Evolutionary conservation across 2,888 invertebrate genomes (phyloP).

Genomic region (Psylliodes chrysocephalus): DNA sequence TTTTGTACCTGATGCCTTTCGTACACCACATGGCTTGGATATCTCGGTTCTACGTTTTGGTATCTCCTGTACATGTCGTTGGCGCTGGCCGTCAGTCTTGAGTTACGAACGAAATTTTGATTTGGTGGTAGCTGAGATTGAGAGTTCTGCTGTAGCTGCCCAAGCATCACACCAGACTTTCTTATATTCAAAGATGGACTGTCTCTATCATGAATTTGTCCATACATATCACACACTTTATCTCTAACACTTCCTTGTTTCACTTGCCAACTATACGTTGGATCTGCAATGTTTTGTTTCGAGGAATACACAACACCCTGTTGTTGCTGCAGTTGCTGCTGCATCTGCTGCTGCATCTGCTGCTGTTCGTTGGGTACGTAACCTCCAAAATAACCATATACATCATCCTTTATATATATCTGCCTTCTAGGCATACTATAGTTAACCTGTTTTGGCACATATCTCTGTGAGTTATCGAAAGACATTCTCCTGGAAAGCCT

Average conservation of each 20-base stretch:
- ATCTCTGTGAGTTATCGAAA: slow-evolving; percentile 32
- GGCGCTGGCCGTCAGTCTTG: slow-evolving; percentile 61
- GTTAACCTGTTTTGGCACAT: background rate
- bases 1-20: slow-evolving; percentile 22
- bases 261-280: slow-evolving; percentile 44
- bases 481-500: slow-evolving; percentile 41
- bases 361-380: slow-evolving; percentile 39
- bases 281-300: slow-evolving; percentile 47
- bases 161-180: slow-evolving; percentile 59
- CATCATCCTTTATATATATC: slow-evolving; percentile 49
- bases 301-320: slow-evolving; percentile 46
- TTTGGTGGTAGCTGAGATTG: slow-evolving; percentile 44
- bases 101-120: slow-evolving; percentile 59
- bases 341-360: no score
- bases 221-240: slow-evolving; percentile 63
- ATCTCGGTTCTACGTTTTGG: slow-evolving; percentile 36
- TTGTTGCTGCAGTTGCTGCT: no score
- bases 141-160: slow-evolving; percentile 57
- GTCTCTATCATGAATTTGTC: slow-evolving; percentile 61
- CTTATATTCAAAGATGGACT: slow-evolving; percentile 42
- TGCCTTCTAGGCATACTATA: slow-evolving; percentile 40
- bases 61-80: slow-evolving; percentile 60
- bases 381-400: slow-evolving; percentile 50
- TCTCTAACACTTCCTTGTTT: slow-evolving; percentile 56
- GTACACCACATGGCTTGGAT: slow-evolving; percentile 38